These are phyloP conservation scores for Zhengitettix transpicula DNA, from an alignment of 2,888 invertebrate species.

Conservation along the genomic window DNA sequence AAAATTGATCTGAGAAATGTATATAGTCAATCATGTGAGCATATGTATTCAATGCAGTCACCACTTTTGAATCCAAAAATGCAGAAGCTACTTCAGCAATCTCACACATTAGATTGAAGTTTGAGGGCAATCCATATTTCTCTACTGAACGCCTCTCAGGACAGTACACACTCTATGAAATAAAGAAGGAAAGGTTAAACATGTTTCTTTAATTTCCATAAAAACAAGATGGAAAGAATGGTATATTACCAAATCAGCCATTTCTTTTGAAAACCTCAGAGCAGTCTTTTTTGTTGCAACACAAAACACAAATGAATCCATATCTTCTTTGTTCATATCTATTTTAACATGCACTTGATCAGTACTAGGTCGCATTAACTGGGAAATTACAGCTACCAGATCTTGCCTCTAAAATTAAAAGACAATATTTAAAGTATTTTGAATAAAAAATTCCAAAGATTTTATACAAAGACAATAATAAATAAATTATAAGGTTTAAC, in stretches of 20 bases:
- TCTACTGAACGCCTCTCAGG: conserved; percentile 68
- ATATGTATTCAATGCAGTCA: conserved; percentile 62
- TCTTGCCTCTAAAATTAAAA: conserved; percentile 60
- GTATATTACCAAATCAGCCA: conserved; percentile 64
- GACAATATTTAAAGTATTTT: neutral
- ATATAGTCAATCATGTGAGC: conserved; percentile 79
- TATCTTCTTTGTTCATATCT: conserved; percentile 73
- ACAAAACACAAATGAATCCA: conserved; percentile 87
- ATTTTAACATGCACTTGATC: conserved; percentile 80
- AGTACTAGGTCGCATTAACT: conserved; percentile 63
- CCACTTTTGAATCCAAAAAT: conserved; percentile 66
- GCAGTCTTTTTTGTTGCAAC: conserved; percentile 82
- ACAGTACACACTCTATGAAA: conserved; percentile 55
- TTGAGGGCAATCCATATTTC: conserved; percentile 57
- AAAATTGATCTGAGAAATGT: conserved; percentile 93
- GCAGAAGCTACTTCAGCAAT: conserved; percentile 73
- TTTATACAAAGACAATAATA: neutral
- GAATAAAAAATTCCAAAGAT: neutral
- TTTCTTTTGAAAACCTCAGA: conserved; percentile 70
- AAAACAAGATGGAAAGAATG: too few species aligned
- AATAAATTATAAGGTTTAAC: too few species aligned
- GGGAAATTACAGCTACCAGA: conserved; percentile 69
- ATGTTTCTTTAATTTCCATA: neutral
- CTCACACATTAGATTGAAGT: conserved; percentile 72
- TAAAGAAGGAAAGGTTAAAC: conserved; percentile 1